Evolutionary conservation across 2,888 invertebrate genomes (phyloP).

Genomic region (Tetrapedia diversipes): DNA sequence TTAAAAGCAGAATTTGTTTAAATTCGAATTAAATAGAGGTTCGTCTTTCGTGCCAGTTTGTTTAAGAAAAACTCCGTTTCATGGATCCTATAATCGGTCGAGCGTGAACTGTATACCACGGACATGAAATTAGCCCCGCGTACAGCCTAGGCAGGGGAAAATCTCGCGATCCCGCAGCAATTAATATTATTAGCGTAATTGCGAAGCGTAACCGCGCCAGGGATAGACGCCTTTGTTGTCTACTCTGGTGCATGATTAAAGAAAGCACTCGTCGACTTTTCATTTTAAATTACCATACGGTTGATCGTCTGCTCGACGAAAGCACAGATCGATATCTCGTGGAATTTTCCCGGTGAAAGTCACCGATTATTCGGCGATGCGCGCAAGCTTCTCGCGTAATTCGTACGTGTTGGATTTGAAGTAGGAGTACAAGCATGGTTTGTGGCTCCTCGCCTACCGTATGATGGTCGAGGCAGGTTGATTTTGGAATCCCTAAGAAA

Average conservation of each 20-base stretch:
- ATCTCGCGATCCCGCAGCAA: conserved; percentile 28
- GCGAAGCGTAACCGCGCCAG: conserved; percentile 13
- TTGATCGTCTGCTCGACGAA: conserved; percentile 34
- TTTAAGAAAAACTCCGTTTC: too few relatives aligned
- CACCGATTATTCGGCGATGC: conserved; percentile 10
- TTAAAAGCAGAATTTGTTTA: too few relatives aligned
- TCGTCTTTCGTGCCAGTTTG: too few relatives aligned
- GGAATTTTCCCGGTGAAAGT: conserved; percentile 50
- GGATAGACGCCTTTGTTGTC: conserved; percentile 26
- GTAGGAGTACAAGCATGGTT: too few relatives aligned
- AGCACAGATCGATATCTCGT: conserved; percentile 33
- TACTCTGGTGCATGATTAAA: conserved; percentile 46
- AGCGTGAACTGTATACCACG: background rate
- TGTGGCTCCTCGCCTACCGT: too few relatives aligned
- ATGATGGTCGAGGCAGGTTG: too few relatives aligned
- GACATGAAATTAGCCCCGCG: background rate
- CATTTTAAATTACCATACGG: conserved; percentile 37
- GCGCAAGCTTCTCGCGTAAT: conserved; percentile 55
- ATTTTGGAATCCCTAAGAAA: too few relatives aligned
- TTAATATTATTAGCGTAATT: conserved; percentile 52
- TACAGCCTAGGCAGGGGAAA: background rate
- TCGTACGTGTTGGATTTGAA: too few relatives aligned
- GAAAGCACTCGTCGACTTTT: conserved; percentile 37
- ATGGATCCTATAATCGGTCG: too few relatives aligned
- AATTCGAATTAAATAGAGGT: too few relatives aligned